phyloP scores from a whole-genome alignment of 2,797 vertebrate genomes.

The Dryobates pubescens region DNA sequence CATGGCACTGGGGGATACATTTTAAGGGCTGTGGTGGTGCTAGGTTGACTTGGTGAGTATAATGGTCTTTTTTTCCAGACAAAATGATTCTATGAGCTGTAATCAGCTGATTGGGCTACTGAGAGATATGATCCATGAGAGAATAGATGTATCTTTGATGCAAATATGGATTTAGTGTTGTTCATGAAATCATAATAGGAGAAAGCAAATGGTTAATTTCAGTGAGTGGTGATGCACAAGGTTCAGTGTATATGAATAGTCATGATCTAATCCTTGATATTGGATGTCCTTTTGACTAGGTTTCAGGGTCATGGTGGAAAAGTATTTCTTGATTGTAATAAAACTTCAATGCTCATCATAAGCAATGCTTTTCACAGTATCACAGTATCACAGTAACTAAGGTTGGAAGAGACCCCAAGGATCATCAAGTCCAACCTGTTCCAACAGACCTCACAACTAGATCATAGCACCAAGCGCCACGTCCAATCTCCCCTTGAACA shows the following conservation, averaged over 20 bases:
- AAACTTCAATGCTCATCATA: not conserved
- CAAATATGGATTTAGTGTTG: not conserved
- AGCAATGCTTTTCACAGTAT: rapidly evolving
- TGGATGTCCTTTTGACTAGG: not conserved
- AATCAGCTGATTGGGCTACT: not conserved
- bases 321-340: not conserved
- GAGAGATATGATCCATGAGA: not conserved
- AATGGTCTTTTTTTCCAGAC: no score
- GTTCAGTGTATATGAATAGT: not conserved
- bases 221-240: not conserved
- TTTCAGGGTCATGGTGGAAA: not conserved
- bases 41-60: no score
- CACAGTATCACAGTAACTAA: no score
- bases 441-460: no score
- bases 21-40: no score
- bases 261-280: not conserved
- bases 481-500: no score
- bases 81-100: no score
- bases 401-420: no score
- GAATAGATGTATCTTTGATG: not conserved
- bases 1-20: no score
- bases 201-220: not conserved
- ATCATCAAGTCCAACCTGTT: no score
- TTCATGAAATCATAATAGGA: not conserved
- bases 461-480: no score